Base-by-base conservation (phyloP, 2,113 vertebrate genomes). In the Ceratotherium simum region DNA sequence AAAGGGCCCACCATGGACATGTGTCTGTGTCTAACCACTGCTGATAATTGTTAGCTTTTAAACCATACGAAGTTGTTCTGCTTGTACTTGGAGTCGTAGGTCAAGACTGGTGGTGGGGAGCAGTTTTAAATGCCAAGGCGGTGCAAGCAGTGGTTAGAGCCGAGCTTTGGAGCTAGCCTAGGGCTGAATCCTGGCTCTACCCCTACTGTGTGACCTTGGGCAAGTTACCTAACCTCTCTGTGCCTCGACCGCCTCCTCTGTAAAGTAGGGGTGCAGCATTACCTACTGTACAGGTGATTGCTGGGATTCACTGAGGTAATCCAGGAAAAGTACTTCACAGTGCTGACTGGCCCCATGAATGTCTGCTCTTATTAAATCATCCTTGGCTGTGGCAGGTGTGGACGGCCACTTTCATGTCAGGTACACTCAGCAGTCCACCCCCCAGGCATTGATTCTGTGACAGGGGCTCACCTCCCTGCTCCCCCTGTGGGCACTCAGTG, bases 1-100 rank as follows among this genome's bases (percentile, higher is more conserved):
- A 16, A 58, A 42, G 9, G 31, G 33, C 33, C 51, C 10, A 6
- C 17, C 1, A 0, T 8, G 21, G 36, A 4, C 1, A 0, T 1
- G 65, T 3, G 0, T 46, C 42, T 18, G 0, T 33, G 27, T 73
- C 51, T 80, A 27, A 5, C 17, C 17, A 18, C 56, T 58, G 62
- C 58, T 29, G 23, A 4, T 33, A 16, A 5, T 42, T 27, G 2
- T 33, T 29, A 36, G 60, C 39, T 72, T 76, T 56, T 42, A 58
- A 78, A 88, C 14, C 72, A 2, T 25, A 6, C 12, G 10, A 5
- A 8, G 29, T 8, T 8, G 21, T 39, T 64, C 17, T 23, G 1
- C 80, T 51, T 8, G 1, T 12, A 14, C 3, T 42, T 11, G 6
- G 39, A 58, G 42, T 39, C 42, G 3, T 31, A 1, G 0, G 7